Base-by-base conservation (phyloP, 2,888 invertebrate genomes). In the Chaitophorus viminalis region DNA sequence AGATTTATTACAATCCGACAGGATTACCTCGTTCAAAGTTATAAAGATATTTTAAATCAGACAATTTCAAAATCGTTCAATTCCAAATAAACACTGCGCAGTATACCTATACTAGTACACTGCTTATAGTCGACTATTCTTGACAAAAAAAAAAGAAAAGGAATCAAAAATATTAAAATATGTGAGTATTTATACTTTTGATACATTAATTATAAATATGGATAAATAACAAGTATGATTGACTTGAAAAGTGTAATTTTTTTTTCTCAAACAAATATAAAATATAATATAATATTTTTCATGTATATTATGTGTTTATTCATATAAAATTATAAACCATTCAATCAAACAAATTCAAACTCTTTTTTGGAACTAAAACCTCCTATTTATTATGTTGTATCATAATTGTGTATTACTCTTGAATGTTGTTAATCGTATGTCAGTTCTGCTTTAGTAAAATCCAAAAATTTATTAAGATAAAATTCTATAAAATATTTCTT, bases 31-130 rank as follows among this genome's bases (percentile, higher is more conserved):
- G 60, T 31, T 60, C 83, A 14, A 83, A 83, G 83, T 83, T 75
- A 83, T 83, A 83, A 83, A 29, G 39, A 75, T 83, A 83, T 83
- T 83, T 83, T 75, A 75, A 83, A 83, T 39, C 75, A 8, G 25
- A 39, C 29, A 21, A 65, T 75, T 83, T 75, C 75, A 82, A 65
- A 83, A 52, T 72, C 25, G 31, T 82, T 3, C n/a, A 31, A 17
- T 81, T 68, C 36, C 60, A 68, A 46, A 82, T 82, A 33, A n/a
- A 33, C 46, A 52, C 17, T 81, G 21, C 46, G n/a, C n/a, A n/a
- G n/a, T n/a, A n/a, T n/a, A n/a, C n/a, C n/a, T n/a, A n/a, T n/a
- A n/a, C n/a, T n/a, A 70, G 25, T 70, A 46, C 46, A n/a, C n/a
- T 46, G 68, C 81, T 60, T 60, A 60, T 25, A 21, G 25, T 70